phyloP scores from a whole-genome alignment of 2,797 vertebrate species.

The Mormyrus proboscirostris region DNA sequence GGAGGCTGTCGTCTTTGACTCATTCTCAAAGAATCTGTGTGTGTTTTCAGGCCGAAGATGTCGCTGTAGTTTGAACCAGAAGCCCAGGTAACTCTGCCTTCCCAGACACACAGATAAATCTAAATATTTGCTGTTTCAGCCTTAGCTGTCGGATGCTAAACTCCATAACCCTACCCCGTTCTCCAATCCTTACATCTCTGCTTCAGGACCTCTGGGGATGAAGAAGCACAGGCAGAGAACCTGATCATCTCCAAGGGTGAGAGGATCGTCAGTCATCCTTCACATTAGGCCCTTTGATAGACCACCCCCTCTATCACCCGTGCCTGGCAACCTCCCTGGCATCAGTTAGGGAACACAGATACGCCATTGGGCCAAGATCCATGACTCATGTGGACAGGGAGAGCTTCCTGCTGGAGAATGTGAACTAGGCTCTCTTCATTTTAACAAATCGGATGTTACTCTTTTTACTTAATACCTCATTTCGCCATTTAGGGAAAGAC shows the following conservation, averaged over 20 bases:
- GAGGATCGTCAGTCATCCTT: neutral
- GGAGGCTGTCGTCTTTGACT: neutral
- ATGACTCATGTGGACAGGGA: neutral
- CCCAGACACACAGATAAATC: neutral
- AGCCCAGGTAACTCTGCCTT: slow-evolving; percentile 51
- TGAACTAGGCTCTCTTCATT: neutral
- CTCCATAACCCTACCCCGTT: neutral
- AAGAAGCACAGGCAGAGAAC: slow-evolving; percentile 81
- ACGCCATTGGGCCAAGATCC: neutral
- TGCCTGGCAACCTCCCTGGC: neutral
- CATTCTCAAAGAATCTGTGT: slow-evolving; percentile 20
- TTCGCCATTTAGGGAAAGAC: slow-evolving; percentile 47
- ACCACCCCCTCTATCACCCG: slow-evolving; percentile 13
- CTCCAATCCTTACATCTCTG: slow-evolving; percentile 24
- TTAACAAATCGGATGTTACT: neutral
- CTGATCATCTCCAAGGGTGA: slow-evolving; percentile 80
- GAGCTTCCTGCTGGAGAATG: neutral
- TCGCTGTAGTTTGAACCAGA: slow-evolving; percentile 59
- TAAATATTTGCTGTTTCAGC: neutral
- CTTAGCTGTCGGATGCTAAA: neutral
- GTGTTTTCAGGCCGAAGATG: slow-evolving; percentile 77
- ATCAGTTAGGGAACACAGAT: neutral
- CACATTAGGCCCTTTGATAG: slow-evolving; percentile 12
- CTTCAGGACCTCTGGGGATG: slow-evolving; percentile 75
- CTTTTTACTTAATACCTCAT: neutral